Evolutionary conservation across 2,888 invertebrate genomes (phyloP).

Genomic region (Harpalus rubripes): DNA sequence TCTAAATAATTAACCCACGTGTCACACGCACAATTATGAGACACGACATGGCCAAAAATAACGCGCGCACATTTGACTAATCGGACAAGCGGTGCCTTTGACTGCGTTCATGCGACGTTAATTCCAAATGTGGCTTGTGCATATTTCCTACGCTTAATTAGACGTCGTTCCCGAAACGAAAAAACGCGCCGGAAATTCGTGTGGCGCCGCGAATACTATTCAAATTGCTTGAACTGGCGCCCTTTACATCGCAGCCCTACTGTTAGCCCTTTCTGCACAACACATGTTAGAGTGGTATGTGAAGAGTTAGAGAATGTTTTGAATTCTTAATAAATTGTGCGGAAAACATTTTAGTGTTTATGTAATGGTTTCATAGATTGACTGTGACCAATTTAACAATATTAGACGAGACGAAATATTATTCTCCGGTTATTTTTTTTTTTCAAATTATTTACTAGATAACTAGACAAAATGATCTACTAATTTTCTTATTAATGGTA

Average conservation of each 20-base stretch:
- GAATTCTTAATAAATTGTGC: slow-evolving; percentile 9
- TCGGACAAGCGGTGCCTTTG: slow-evolving; percentile 62
- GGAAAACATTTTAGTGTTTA: slow-evolving; percentile 19
- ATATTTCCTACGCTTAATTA: slow-evolving; percentile 67
- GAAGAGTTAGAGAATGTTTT: slow-evolving; percentile 4
- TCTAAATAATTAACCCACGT: slow-evolving; percentile 66
- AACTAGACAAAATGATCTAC: too few species aligned
- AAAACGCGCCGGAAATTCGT: slow-evolving; percentile 62
- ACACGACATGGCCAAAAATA: slow-evolving; percentile 65
- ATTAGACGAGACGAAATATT: background rate
- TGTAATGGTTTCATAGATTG: background rate
- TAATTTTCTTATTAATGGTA: too few species aligned
- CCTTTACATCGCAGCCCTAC: slow-evolving; percentile 32
- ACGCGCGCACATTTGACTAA: slow-evolving; percentile 62
- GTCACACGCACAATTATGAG: slow-evolving; percentile 65
- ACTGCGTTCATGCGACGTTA: slow-evolving; percentile 64
- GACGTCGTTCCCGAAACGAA: slow-evolving; percentile 59
- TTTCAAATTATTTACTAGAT: too few species aligned
- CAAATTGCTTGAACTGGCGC: slow-evolving; percentile 55
- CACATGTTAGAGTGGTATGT: slow-evolving; percentile 36
- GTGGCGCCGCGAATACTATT: slow-evolving; percentile 62
- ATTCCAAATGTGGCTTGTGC: slow-evolving; percentile 65
- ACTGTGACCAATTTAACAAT: background rate
- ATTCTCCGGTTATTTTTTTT: background rate
- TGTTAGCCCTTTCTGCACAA: slow-evolving; percentile 57